Evolutionary conservation across 2,888 invertebrate species (phyloP).

Genomic region (Leptopilina myrica): DNA sequence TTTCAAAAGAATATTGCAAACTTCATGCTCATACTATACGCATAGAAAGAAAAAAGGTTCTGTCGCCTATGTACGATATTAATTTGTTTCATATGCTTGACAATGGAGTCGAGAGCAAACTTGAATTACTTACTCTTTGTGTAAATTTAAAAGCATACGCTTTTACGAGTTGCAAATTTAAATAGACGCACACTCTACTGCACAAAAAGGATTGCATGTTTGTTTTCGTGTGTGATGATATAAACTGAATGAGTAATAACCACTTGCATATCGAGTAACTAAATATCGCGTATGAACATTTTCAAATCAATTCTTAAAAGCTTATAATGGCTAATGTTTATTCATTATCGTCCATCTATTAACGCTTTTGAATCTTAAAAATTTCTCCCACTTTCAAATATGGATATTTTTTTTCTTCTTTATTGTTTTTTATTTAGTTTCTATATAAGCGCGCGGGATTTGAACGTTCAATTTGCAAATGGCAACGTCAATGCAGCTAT

Average conservation of each 20-base stretch:
- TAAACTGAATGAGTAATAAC: constrained; percentile 12
- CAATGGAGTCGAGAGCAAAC: not conserved
- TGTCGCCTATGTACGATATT: not conserved
- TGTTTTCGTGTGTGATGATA: constrained; percentile 1
- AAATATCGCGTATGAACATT: not conserved
- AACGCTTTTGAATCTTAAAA: too few species aligned
- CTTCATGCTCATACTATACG: too few species aligned
- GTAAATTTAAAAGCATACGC: constrained; percentile 5
- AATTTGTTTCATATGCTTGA: constrained; percentile 13
- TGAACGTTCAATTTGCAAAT: constrained; percentile 46
- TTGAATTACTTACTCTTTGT: not conserved
- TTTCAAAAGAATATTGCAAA: too few species aligned
- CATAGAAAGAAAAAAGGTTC: not conserved
- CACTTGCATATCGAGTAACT: not conserved
- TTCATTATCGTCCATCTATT: not conserved
- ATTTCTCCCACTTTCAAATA: too few species aligned
- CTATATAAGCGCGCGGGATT: not conserved
- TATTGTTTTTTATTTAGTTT: not conserved
- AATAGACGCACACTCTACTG: not conserved
- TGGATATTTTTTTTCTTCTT: not conserved
- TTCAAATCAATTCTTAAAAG: not conserved
- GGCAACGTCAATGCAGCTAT: constrained; percentile 41
- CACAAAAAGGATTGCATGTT: not conserved
- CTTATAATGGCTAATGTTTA: constrained; percentile 2
- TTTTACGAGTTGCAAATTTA: not conserved